Base-by-base conservation (phyloP, 2,113 vertebrate species). In the Mesocricetus auratus region DNA sequence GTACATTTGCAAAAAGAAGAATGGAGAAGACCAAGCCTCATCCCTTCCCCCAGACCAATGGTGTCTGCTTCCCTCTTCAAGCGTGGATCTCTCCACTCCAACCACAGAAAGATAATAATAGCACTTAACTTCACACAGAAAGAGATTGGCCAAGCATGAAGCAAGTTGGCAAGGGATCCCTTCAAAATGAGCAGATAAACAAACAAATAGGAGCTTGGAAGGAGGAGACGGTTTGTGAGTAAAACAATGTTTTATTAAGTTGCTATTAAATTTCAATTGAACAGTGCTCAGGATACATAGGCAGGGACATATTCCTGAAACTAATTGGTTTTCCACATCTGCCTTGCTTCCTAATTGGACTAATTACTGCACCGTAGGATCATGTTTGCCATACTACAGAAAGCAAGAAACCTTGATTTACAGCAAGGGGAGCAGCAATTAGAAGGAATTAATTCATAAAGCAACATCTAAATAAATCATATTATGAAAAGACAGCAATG, bases 401-500 rank as follows among this genome's bases (percentile, higher is more conserved):
- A 98, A 98, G 98, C 98, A 98, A 98, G 98, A 98, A 98, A 98
- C 97, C 98, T 98, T 98, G 98, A 99, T 98, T 98, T 99, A 98
- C 98, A 98, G 98, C 95, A 94, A 98, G 97, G 98, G 98, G 98
- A 98, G 98, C 97, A 97, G 98, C 98, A 99, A 99, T 99, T 99
- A 99, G 97, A 98, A 96, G 95, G 98, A 99, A 98, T 98, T 99
- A 99, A 99, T 99, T 98, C 98, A 98, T 98, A 98, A 78, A 91
- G 98, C 98, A 99, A 98, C 98, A 99, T 98, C 98, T 98, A 99
- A 99, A 99, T 99, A 99, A 99, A 99, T 99, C 98, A 98, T 98
- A 98, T 98, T 98, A 98, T 86, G 97, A 98, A 97, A 98, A 99
- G 98, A 98, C 98, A 98, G 98, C 97, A 95, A 98, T 98, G 98